A percentile compares a stretch with the other conserved stretches of the same genome.
Conservation (phyloP, 2,797 vertebrate species). For the Darevskia nairensis region DNA sequence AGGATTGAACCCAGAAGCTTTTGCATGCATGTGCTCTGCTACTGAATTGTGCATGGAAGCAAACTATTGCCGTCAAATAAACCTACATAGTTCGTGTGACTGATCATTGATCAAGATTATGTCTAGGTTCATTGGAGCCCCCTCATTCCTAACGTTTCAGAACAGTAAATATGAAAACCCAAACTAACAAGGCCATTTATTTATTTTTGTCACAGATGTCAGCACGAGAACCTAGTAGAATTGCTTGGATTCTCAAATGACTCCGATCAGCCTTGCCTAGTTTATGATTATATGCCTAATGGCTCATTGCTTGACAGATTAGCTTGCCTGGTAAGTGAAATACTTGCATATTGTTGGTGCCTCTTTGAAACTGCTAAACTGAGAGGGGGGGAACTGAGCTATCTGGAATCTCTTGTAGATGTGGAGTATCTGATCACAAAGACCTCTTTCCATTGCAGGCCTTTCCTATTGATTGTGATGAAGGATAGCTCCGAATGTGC, state of each 20-base stretch:
- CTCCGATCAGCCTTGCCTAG: constrained; percentile 88
- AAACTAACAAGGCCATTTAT: background rate
- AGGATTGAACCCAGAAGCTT: background rate
- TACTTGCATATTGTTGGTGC: background rate
- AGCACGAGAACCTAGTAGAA: constrained; percentile 93
- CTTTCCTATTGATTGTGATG: background rate
- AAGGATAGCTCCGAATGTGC: background rate
- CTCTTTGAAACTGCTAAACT: background rate
- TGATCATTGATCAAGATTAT: background rate
- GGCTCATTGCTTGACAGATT: constrained; percentile 93
- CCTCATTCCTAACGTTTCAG: background rate
- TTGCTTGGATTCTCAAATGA: constrained; percentile 92
- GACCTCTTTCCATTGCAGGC: background rate
- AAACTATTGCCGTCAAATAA: background rate
- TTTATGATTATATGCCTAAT: constrained; percentile 90
- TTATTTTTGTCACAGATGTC: constrained; percentile 81
- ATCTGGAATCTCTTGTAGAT: background rate
- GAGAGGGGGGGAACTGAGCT: background rate
- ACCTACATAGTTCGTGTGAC: background rate
- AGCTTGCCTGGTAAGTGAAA: constrained; percentile 87
- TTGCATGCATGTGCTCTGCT: background rate
- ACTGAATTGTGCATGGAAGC: background rate
- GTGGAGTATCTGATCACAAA: background rate
- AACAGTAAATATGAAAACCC: background rate
- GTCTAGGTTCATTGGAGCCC: background rate